Evolutionary conservation across 2,113 vertebrate species (phyloP).

Genomic region (Ranitomeya variabilis): DNA sequence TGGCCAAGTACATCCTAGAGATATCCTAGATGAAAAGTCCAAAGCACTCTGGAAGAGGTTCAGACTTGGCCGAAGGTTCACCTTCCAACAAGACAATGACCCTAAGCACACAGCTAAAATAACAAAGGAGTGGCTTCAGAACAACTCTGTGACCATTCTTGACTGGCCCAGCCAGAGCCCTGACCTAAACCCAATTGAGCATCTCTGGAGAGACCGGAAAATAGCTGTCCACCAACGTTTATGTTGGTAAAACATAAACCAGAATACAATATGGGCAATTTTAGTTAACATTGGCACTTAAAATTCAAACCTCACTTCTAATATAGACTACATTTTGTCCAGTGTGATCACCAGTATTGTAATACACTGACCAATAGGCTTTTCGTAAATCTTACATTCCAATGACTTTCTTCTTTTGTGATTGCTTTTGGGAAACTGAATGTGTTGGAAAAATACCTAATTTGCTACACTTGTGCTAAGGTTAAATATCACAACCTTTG

Average conservation of each 20-base stretch:
- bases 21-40: too few species aligned
- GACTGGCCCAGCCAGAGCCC: too few species aligned
- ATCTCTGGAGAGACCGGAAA: too few species aligned
- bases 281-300: background rate
- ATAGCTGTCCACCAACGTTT: background rate
- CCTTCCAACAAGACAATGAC: too few species aligned
- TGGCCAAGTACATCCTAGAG: too few species aligned
- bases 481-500: background rate
- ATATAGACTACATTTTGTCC: background rate
- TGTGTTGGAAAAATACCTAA: slow-evolving; percentile 2
- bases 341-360: background rate
- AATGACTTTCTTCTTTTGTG: background rate
- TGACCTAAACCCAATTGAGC: too few species aligned
- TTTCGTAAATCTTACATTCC: background rate
- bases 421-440: background rate
- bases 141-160: too few species aligned
- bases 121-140: too few species aligned
- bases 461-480: background rate
- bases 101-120: too few species aligned
- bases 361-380: background rate
- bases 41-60: too few species aligned
- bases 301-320: background rate
- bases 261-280: background rate
- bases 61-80: too few species aligned
- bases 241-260: background rate